These are phyloP conservation scores for Phoxinus phoxinus DNA, from an alignment of 2,113 vertebrate genomes.

Conservation along the genomic window DNA sequence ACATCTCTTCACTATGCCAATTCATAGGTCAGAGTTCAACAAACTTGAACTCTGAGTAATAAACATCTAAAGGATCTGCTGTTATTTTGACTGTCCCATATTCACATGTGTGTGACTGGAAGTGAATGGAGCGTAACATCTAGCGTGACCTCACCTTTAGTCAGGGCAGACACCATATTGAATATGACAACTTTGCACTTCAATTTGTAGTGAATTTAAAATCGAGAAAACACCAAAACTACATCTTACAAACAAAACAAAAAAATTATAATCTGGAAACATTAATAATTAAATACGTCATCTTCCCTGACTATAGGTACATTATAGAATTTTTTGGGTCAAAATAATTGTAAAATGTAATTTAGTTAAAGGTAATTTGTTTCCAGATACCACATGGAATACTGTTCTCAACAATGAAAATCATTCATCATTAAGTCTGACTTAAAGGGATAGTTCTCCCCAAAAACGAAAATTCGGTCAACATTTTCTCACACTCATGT, in stretches of 20 bases:
- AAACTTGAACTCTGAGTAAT: neutral
- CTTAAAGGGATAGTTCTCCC: neutral
- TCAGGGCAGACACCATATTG: too few relatives aligned
- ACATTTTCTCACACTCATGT: neutral
- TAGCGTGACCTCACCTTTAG: neutral
- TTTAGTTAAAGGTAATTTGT: neutral
- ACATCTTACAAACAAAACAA: neutral
- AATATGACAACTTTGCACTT: too few relatives aligned
- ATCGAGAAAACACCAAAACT: too few relatives aligned
- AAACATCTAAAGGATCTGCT: neutral
- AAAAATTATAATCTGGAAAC: neutral
- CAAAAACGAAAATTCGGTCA: neutral
- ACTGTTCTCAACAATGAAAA: neutral
- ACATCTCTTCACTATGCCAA: neutral
- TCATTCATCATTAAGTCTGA: neutral
- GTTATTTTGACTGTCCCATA: neutral
- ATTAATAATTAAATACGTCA: neutral
- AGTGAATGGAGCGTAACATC: neutral
- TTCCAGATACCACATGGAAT: neutral
- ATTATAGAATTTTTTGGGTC: neutral
- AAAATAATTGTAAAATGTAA: neutral
- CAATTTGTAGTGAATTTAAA: too few relatives aligned
- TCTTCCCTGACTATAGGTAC: neutral
- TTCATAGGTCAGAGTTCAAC: neutral
- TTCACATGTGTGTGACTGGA: neutral